These are phyloP conservation scores for Anhinga rufa DNA, from an alignment of 2,113 vertebrate species.

Conservation along the genomic window DNA sequence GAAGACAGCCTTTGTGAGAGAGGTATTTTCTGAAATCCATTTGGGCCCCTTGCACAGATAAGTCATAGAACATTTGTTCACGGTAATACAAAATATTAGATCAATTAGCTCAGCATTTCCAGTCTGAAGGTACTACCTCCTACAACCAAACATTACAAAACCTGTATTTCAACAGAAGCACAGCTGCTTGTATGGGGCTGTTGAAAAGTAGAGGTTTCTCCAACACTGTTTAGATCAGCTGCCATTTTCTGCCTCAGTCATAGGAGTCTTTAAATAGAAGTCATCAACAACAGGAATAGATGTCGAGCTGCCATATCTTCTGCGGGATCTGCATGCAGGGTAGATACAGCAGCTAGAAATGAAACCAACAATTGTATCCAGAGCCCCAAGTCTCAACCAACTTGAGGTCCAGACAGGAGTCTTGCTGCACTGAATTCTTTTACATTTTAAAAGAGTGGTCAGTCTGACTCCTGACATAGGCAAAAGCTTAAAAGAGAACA, in stretches of 20 bases:
- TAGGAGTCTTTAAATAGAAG: neutral
- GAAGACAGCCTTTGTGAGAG: neutral
- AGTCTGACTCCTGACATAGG: neutral
- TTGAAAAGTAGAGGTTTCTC: neutral
- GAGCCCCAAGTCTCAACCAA: neutral
- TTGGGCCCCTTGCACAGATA: neutral
- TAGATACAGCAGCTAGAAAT: neutral
- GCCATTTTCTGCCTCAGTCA: neutral
- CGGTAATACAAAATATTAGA: neutral
- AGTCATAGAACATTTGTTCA: neutral
- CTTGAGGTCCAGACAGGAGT: neutral
- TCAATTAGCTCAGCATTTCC: neutral
- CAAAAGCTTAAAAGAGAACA: neutral
- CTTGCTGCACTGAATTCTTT: neutral
- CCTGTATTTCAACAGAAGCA: neutral
- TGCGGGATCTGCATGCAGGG: neutral
- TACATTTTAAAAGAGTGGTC: neutral
- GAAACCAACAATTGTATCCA: neutral
- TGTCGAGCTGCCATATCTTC: neutral
- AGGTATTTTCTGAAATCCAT: neutral
- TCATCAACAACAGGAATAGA: neutral
- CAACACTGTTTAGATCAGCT: neutral
- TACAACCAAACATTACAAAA: neutral
- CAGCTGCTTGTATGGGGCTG: neutral
- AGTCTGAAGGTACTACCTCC: neutral